Base-by-base conservation (phyloP, 1,140 invertebrate species). In the Heterodera carotae region DNA sequence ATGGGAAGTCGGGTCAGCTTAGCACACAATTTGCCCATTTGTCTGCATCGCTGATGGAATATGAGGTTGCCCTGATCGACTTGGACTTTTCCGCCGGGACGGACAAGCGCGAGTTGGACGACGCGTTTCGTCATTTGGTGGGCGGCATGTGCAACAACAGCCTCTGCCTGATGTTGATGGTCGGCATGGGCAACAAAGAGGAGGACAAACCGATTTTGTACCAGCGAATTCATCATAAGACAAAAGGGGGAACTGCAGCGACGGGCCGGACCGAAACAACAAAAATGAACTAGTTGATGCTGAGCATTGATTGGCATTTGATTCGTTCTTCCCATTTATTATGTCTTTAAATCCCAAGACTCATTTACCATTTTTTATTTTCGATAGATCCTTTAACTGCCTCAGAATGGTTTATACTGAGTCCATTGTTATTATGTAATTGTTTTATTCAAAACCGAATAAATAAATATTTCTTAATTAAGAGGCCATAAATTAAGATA, bases 91-190 rank as follows among this genome's bases (percentile, higher is more conserved):
- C 71, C 25, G 62, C 3, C 25, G 71, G 53, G 31, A 62, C 34
- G 25, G 3, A 31, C 4, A 74, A 60, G 59, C 10, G n/a, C 27
- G 36, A 74, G 27, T 29, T 74, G 53, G 71, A 74, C 59, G 39
- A 31, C 36, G 71, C 56, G 4, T 74, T 74, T 64, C 36, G 59
- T 8, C 12, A 34, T 27, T 15, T 74, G 33, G 36, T 36, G 25
- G 64, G 39, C 36, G 71, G 71, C 25, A 36, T 74, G 12, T 74
- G 71, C 39, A 66, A 74, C 48, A 74, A 74, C 33, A 56, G 48
- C 2, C 31, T 62, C 27, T 34, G 27, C 15, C 15, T 74, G 12
- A 12, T 56, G 36, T n/a, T 60, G 10, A 36, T 43, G 71, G 64
- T 60, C 18, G 59, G 56, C 25, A 18, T 27, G 27, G 29, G 15